Percentiles rank a stretch among this genome's conserved stretches.
These are phyloP conservation scores for Rhynchomys soricoides DNA, from an alignment of 2,113 vertebrate genomes.

Conservation along the genomic window DNA sequence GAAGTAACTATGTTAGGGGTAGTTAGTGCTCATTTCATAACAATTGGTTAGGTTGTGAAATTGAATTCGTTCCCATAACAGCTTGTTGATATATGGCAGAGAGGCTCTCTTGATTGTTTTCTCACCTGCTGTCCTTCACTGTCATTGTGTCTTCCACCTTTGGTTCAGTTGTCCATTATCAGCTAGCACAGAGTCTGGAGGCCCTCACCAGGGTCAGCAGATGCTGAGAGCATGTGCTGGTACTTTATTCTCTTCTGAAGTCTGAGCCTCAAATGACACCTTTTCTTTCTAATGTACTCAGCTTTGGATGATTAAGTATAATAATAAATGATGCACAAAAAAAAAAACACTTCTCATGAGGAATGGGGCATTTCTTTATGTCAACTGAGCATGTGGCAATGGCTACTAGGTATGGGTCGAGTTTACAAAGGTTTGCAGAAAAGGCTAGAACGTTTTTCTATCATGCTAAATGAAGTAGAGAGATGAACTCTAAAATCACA, in stretches of 20 bases:
- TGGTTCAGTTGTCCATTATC: not conserved
- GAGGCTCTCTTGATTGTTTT: not conserved
- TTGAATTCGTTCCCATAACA: not conserved
- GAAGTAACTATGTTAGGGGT: not conserved
- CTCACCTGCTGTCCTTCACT: not conserved
- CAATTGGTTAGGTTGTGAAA: not conserved
- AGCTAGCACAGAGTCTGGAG: not conserved
- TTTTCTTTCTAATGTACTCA: not conserved
- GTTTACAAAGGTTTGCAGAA: not conserved
- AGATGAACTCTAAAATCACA: not conserved
- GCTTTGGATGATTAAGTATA: not conserved
- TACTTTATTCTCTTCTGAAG: not conserved
- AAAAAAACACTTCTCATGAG: not conserved
- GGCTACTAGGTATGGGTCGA: not conserved
- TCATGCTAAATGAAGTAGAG: not conserved
- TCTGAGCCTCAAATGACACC: not conserved
- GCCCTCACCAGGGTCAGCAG: not conserved
- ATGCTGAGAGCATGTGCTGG: not conserved
- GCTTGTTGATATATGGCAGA: not conserved
- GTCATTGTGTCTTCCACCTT: not conserved
- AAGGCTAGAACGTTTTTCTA: not conserved
- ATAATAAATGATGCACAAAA: not conserved
- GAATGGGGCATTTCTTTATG: not conserved
- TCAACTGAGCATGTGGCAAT: not conserved
- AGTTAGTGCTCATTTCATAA: not conserved